Conservation (phyloP, 2,797 vertebrate species). For the Sebastes aleutianus region DNA sequence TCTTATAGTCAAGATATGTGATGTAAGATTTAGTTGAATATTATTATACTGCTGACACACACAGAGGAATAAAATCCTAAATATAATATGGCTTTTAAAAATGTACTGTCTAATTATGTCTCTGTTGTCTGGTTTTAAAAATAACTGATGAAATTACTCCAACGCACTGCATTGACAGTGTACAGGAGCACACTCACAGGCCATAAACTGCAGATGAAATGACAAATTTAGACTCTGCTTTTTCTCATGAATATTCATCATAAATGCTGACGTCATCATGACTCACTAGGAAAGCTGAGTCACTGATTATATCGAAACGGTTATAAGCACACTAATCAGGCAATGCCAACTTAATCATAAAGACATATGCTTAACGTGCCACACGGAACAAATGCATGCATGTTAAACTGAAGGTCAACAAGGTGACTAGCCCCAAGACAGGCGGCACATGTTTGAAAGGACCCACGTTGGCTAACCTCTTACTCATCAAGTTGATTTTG, state of each 20-base stretch:
- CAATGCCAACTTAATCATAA: slow-evolving; percentile 26
- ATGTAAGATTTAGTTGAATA: slow-evolving; percentile 35
- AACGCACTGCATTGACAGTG: slow-evolving; percentile 11
- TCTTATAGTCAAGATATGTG: slow-evolving; percentile 28
- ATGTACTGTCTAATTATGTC: slow-evolving; percentile 29
- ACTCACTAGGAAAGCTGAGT: slow-evolving; percentile 47
- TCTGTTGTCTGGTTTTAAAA: slow-evolving; percentile 48
- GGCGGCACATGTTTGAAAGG: slow-evolving; percentile 28
- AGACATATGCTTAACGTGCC: slow-evolving; percentile 4
- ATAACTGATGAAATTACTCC: slow-evolving; percentile 37
- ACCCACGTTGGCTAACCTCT: slow-evolving; percentile 42
- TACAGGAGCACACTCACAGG: slow-evolving; percentile 27
- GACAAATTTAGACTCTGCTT: slow-evolving; percentile 42
- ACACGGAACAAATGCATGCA: slow-evolving; percentile 7
- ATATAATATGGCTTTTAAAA: slow-evolving; percentile 16
- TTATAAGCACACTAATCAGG: slow-evolving; percentile 31
- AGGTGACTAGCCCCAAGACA: slow-evolving; percentile 13
- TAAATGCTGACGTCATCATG: slow-evolving; percentile 47
- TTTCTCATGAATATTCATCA: slow-evolving; percentile 70
- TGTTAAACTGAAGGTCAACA: slow-evolving; percentile 25
- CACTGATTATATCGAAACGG: slow-evolving; percentile 51
- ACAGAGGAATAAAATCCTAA: slow-evolving; percentile 32
- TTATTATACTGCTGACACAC: slow-evolving; percentile 20
- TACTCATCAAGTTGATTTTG: slow-evolving; percentile 64
- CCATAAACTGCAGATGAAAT: slow-evolving; percentile 41